Evolutionary conservation across 2,888 invertebrate genomes (phyloP).

Genomic region (Falcaria lacertinaria): DNA sequence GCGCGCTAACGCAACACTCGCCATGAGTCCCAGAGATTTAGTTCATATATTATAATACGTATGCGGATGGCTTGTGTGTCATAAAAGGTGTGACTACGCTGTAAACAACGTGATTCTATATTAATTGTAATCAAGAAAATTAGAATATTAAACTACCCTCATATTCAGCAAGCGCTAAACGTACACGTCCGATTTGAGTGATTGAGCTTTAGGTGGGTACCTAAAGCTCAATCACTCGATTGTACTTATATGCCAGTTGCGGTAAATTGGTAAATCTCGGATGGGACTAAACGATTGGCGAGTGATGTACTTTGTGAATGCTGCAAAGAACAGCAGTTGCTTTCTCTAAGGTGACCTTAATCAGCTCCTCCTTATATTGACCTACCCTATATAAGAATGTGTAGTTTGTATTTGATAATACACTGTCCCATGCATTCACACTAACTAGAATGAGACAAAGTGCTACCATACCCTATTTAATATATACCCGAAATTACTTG

Average conservation of each 20-base stretch:
- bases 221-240: too few species aligned
- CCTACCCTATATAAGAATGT: background rate
- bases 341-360: too few species aligned
- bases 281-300: too few species aligned
- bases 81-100: background rate
- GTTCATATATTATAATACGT: background rate
- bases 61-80: background rate
- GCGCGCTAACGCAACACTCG: background rate
- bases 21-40: background rate
- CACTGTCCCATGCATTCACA: conserved; percentile 23
- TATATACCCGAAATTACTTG: conserved; percentile 13
- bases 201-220: too few species aligned
- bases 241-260: too few species aligned
- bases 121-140: background rate
- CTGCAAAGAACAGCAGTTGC: too few species aligned
- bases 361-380: too few species aligned
- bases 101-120: background rate
- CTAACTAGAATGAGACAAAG: conserved; percentile 24
- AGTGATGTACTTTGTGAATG: too few species aligned
- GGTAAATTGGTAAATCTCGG: too few species aligned
- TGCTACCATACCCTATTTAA: conserved; percentile 23
- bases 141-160: too few species aligned
- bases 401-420: conserved; percentile 12
- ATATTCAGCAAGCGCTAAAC: too few species aligned
- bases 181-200: too few species aligned